Conservation (phyloP, 2,888 invertebrate genomes). For the Antheraea yamamai region DNA sequence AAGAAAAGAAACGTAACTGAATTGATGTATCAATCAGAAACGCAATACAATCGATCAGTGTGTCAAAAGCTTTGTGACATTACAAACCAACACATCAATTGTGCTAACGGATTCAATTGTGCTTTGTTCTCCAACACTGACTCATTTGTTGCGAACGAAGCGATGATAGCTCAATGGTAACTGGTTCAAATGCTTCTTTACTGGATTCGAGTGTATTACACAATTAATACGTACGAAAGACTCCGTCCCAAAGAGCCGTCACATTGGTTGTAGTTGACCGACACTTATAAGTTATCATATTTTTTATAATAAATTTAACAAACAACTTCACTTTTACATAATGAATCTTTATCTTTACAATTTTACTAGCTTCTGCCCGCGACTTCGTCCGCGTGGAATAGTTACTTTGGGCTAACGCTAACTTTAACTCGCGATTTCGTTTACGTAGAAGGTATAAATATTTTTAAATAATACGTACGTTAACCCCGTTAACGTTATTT, state of each 20-base stretch:
- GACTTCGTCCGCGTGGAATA: too few relatives aligned
- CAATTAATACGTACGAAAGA: neutral
- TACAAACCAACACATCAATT: neutral
- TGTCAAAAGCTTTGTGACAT: neutral
- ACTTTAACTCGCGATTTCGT: too few relatives aligned
- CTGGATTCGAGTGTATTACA: neutral
- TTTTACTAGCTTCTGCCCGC: too few relatives aligned
- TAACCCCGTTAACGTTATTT: too few relatives aligned
- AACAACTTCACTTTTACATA: neutral
- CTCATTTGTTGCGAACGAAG: neutral
- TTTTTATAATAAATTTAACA: neutral
- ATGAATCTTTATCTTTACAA: too few relatives aligned
- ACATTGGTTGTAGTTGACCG: neutral
- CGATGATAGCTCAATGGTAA: neutral
- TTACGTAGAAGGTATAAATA: too few relatives aligned
- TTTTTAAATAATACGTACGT: too few relatives aligned
- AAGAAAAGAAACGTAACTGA: neutral
- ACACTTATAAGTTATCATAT: neutral
- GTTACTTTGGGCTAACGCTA: too few relatives aligned
- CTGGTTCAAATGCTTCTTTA: neutral
- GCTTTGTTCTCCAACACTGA: neutral
- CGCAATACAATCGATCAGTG: neutral
- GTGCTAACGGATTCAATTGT: neutral
- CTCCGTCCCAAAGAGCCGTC: neutral
- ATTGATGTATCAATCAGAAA: constrained; percentile 7